These are phyloP conservation scores for Aptenodytes patagonicus DNA, from an alignment of 2,113 vertebrate genomes.

Conservation along the genomic window DNA sequence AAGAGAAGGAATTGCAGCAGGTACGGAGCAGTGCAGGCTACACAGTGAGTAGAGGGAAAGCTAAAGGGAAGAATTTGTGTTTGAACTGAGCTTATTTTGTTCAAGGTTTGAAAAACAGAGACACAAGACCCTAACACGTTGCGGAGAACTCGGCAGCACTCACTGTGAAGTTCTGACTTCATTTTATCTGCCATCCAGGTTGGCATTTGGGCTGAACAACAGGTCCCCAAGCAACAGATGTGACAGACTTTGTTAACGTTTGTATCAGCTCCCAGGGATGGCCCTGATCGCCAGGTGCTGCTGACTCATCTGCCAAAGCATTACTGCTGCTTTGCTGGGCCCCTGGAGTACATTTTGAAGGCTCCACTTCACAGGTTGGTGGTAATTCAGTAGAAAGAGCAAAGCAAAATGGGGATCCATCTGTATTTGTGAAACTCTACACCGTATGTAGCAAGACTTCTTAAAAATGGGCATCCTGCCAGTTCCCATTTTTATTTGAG, in stretches of 20 bases:
- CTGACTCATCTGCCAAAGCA: not conserved
- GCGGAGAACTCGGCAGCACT: not conserved
- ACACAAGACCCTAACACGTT: accelerated
- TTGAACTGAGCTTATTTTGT: not conserved
- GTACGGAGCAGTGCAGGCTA: not conserved
- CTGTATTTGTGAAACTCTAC: not conserved
- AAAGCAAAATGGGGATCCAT: not conserved
- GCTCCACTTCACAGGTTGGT: not conserved
- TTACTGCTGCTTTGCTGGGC: not conserved
- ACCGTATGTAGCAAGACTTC: not conserved
- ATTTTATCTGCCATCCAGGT: not conserved
- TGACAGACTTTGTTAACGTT: not conserved
- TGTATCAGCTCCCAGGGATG: not conserved
- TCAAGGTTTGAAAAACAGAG: not conserved
- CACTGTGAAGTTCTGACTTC: not conserved
- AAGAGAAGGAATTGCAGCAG: not conserved
- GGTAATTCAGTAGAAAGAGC: not conserved
- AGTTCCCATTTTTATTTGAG: not conserved
- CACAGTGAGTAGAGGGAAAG: accelerated
- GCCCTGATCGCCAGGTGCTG: not conserved
- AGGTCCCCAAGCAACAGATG: not conserved
- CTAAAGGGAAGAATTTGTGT: not conserved
- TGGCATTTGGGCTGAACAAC: not conserved
- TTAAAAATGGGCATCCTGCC: not conserved
- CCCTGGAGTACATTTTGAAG: accelerated